Evolutionary conservation across 2,797 vertebrate genomes (phyloP).

Genomic region (Sebastes aleutianus): DNA sequence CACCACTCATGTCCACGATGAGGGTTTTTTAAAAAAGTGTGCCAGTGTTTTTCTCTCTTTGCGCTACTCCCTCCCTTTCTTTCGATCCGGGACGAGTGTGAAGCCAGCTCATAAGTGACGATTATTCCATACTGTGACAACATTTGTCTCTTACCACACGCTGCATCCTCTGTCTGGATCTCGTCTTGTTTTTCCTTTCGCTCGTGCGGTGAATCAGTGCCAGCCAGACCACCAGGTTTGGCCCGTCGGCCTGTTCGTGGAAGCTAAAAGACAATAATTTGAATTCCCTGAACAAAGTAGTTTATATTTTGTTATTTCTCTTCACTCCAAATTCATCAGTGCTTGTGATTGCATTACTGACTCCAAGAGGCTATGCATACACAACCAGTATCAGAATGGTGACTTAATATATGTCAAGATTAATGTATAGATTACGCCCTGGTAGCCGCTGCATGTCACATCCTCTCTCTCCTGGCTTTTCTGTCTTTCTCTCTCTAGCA

Average conservation of each 20-base stretch:
- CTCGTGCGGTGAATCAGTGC: neutral
- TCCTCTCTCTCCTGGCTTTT: too few relatives aligned
- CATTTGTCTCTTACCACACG: constrained; percentile 46
- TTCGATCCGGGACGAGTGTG: constrained; percentile 21
- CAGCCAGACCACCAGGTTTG: neutral
- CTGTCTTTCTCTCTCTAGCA: too few relatives aligned
- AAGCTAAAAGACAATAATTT: neutral
- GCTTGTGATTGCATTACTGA: neutral
- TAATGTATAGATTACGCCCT: too few relatives aligned
- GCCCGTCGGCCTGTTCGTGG: neutral
- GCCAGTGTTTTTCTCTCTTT: constrained; percentile 29
- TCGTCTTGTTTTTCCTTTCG: constrained; percentile 4
- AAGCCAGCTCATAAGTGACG: constrained; percentile 20
- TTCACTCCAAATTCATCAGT: neutral
- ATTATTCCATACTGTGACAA: constrained; percentile 49
- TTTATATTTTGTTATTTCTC: neutral
- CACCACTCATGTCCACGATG: constrained; percentile 24
- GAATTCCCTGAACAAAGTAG: neutral
- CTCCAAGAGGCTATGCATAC: neutral
- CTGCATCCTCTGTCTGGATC: constrained; percentile 8
- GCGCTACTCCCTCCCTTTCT: neutral
- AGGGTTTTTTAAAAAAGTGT: constrained; percentile 13
- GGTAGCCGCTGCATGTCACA: too few relatives aligned
- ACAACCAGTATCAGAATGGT: neutral
- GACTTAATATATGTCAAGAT: neutral